Evolutionary conservation across 2,113 vertebrate genomes (phyloP).

Genomic region (Lagopus leucura): DNA sequence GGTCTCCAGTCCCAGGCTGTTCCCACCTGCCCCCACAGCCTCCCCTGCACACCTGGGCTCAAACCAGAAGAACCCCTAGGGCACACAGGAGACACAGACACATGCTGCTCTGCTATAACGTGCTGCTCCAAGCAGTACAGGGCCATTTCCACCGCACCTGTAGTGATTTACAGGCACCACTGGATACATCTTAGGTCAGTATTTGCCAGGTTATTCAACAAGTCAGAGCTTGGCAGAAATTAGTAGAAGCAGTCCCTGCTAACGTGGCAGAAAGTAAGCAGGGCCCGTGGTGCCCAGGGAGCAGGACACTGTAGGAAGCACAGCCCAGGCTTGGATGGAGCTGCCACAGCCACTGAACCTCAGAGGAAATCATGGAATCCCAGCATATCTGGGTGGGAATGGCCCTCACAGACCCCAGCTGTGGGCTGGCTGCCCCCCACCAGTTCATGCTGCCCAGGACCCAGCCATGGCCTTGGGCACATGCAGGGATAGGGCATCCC

Average conservation of each 20-base stretch:
- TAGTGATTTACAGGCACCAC: not conserved
- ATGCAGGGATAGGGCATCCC: too few relatives aligned
- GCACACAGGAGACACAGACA: not conserved
- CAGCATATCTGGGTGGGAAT: too few relatives aligned
- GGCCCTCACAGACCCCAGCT: too few relatives aligned
- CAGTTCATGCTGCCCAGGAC: too few relatives aligned
- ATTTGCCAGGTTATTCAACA: conserved; percentile 2
- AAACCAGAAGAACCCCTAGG: not conserved
- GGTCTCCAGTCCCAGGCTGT: not conserved
- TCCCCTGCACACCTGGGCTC: not conserved
- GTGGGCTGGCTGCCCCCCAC: too few relatives aligned
- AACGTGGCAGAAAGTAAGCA: not conserved
- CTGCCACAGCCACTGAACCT: not conserved
- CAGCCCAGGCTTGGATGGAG: not conserved
- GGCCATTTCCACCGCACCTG: not conserved
- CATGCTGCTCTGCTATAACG: not conserved
- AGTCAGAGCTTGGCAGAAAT: not conserved
- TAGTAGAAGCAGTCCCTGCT: not conserved
- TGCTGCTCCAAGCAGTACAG: not conserved
- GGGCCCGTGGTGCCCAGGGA: not conserved
- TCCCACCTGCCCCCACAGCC: accelerated
- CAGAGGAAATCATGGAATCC: not conserved
- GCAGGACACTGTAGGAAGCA: accelerated
- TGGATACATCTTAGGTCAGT: not conserved
- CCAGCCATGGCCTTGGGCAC: not conserved